Percentiles rank a stretch among this genome's conserved stretches.
Evolutionary conservation across 2,888 invertebrate species (phyloP).

Genomic region (Leptopilina myrica): DNA sequence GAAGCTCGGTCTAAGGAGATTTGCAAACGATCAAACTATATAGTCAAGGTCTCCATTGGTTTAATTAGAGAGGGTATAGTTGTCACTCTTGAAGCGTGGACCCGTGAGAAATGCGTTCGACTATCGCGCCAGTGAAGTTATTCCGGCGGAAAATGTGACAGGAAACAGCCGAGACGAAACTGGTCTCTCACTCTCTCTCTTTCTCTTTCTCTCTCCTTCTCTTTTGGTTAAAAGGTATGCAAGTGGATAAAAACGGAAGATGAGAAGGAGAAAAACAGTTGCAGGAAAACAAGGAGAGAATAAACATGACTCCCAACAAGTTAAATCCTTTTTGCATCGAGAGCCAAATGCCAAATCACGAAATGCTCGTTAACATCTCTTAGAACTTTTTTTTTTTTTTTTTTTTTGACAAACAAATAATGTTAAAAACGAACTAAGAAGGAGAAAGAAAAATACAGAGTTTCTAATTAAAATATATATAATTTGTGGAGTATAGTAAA

Average conservation of each 20-base stretch:
- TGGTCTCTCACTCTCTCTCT: conserved; percentile 55
- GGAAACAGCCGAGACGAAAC: conserved; percentile 72
- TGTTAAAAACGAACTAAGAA: conserved; percentile 36
- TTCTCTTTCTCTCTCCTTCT: conserved; percentile 37
- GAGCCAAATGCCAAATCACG: conserved; percentile 46
- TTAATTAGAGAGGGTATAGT: conserved; percentile 9
- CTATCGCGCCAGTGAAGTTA: conserved; percentile 65
- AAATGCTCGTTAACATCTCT: conserved; percentile 40
- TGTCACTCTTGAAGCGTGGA: conserved; percentile 39
- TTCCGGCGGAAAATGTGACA: conserved; percentile 71
- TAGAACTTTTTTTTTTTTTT: conserved; percentile 41
- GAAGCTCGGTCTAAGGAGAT: neutral
- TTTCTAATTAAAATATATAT: too few species aligned
- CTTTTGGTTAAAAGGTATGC: conserved; percentile 45
- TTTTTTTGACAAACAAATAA: conserved; percentile 43
- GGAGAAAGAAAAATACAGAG: neutral
- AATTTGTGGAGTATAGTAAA: too few species aligned
- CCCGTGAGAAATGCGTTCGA: conserved; percentile 67
- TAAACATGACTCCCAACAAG: conserved; percentile 46
- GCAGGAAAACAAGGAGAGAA: conserved; percentile 48
- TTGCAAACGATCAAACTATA: neutral
- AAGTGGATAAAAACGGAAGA: conserved; percentile 49
- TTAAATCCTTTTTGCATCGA: conserved; percentile 38
- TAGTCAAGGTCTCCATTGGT: neutral
- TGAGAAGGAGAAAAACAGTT: conserved; percentile 47